Evolutionary conservation across 2,797 vertebrate genomes (phyloP).

Genomic region (Poeciliopsis paucimaculata): DNA sequence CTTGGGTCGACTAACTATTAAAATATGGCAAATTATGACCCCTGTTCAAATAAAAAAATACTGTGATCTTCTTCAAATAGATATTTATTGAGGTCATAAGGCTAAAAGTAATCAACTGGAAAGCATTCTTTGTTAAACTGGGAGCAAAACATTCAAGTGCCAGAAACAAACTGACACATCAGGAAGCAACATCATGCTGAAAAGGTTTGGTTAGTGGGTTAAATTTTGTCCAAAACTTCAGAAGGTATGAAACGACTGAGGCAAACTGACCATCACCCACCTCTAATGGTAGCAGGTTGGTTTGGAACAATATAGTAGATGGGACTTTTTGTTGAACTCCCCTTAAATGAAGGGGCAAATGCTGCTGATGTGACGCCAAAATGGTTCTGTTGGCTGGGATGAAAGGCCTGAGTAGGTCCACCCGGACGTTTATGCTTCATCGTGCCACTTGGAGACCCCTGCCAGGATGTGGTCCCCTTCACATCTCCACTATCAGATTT

Average conservation of each 20-base stretch:
- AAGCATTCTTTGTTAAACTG: background rate
- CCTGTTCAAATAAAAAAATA: background rate
- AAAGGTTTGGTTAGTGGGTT: background rate
- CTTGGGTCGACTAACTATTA: background rate
- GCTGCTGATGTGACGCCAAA: background rate
- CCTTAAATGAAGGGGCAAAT: background rate
- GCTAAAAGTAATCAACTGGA: background rate
- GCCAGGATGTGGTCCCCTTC: background rate
- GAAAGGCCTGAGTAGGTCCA: slow-evolving; percentile 1
- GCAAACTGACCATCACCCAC: slow-evolving; percentile 47
- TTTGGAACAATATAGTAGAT: slow-evolving; percentile 76
- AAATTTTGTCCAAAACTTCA: background rate
- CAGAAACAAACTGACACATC: background rate
- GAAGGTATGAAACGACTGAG: background rate
- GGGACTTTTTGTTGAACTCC: slow-evolving; percentile 45
- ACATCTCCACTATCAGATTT: slow-evolving; percentile 5
- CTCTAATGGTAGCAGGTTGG: slow-evolving; percentile 69
- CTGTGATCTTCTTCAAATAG: background rate
- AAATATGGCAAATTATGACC: background rate
- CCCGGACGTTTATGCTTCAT: slow-evolving; percentile 10
- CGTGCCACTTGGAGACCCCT: slow-evolving; percentile 12
- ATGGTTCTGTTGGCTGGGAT: slow-evolving; percentile 1
- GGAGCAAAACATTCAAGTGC: background rate
- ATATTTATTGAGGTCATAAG: background rate
- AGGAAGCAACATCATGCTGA: background rate